A percentile compares a stretch with the other conserved stretches of the same genome.
These are phyloP conservation scores for Lepidochrysops patricia DNA, from an alignment of 2,888 invertebrate genomes.

Conservation along the genomic window DNA sequence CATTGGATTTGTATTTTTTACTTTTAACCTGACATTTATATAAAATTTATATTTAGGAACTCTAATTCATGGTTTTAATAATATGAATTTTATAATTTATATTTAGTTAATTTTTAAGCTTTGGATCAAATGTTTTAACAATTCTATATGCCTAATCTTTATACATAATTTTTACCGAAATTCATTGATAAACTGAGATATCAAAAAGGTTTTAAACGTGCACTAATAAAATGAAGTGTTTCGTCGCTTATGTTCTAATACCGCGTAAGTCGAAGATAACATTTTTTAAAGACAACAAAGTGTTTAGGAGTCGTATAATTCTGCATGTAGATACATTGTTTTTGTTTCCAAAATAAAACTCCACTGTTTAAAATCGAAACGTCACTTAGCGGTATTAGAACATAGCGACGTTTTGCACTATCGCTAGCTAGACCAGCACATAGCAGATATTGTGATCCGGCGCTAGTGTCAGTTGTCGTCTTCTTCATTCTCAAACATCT, in stretches of 20 bases:
- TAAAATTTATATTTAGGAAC: not conserved
- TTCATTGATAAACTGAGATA: not conserved
- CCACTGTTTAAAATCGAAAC: too few species aligned
- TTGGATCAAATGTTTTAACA: not conserved
- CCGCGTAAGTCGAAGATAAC: too few species aligned
- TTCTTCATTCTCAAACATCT: conserved; percentile 71
- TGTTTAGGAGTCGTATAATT: too few species aligned
- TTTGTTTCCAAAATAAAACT: too few species aligned
- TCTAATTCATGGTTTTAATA: not conserved
- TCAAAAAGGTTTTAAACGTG: not conserved
- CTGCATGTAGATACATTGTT: too few species aligned
- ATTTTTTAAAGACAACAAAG: too few species aligned
- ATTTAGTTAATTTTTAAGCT: not conserved
- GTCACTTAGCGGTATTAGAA: too few species aligned
- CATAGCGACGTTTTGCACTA: too few species aligned
- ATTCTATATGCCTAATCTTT: not conserved
- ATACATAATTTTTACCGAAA: not conserved
- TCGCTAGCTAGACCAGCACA: not conserved
- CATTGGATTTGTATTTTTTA: too few species aligned
- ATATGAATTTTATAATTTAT: not conserved
- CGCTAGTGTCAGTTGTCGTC: conserved; percentile 55
- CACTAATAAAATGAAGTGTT: not conserved
- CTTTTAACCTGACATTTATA: too few species aligned
- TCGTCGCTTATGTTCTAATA: not conserved
- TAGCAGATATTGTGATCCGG: not conserved